Evolutionary conservation across 2,113 vertebrate species (phyloP).

Genomic region (Otocyon megalotis): DNA sequence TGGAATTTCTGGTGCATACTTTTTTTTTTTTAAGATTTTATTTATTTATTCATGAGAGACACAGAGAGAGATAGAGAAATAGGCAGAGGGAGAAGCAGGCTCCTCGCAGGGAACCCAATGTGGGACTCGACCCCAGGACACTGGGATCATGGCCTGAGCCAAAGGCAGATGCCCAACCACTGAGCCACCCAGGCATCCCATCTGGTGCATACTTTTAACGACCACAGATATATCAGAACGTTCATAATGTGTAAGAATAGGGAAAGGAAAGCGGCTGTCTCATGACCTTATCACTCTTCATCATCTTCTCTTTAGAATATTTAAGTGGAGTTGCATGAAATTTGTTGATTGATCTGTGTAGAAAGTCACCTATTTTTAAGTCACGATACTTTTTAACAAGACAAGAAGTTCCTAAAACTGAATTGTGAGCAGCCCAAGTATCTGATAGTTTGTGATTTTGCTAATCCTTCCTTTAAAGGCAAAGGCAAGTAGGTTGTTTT

Average conservation of each 20-base stretch:
- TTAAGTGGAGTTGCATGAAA: not conserved
- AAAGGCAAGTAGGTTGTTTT: not conserved
- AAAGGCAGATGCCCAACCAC: no score
- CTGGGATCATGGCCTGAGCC: no score
- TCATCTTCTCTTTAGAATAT: not conserved
- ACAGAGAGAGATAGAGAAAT: no score
- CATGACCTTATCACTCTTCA: not conserved
- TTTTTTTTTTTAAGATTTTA: no score
- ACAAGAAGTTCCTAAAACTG: not conserved
- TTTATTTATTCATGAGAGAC: no score
- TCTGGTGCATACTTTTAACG: not conserved
- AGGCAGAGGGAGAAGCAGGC: no score
- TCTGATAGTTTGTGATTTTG: not conserved
- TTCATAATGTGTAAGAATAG: no score
- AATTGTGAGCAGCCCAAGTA: not conserved
- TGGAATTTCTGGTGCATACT: not conserved
- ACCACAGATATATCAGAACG: not conserved
- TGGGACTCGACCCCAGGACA: no score
- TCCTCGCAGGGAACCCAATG: no score
- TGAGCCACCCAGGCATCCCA: no score
- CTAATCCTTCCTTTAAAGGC: not conserved
- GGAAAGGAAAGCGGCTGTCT: not conserved
- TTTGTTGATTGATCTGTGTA: not conserved
- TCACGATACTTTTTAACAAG: not conserved
- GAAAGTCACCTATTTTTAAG: not conserved